Evolutionary conservation across 2,797 vertebrate species (phyloP), one percentile per base, ranked within the genome.

Genomic region (Lutjanus campechanus): DNA sequence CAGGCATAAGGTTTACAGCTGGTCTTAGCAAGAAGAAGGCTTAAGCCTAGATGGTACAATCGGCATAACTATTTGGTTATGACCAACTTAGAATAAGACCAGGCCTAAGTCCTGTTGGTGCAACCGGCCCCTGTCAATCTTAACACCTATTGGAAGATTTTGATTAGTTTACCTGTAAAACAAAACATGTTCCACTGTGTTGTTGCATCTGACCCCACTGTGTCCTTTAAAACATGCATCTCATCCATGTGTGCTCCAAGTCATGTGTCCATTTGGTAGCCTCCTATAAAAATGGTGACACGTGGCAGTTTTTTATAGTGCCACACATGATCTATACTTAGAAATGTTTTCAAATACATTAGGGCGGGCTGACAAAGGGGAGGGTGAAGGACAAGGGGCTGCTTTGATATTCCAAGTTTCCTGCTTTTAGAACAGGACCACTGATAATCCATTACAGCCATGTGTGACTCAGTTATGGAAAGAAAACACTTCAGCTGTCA

Each of bases 381-480:
- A 50, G 44, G 17, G 63, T 68, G 79, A 78, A 51, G 41, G 75
- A 60, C 83, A 76, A 22, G 50, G 49, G 49, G 19, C 15, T 65
- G 11, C 8, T 62, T 53, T 68, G n/a, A 54, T 36, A 47, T 49
- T 49, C 17, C 19, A 22, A 54, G 70, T 82, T 76, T 85, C 80
- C 79, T 86, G 64, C 77, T 79, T 86, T 85, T 71, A 76, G 58
- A 81, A 68, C 55, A 25, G 64, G 59, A 49, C 55, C 71, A 77
- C 76, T 73, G 79, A 82, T 83, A 72, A 79, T 66, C 36, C 7
- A 44, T 68, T 75, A 51, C 10, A 40, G 71, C 17, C 15, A 17
- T 41, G 49, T 58, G 25, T 79, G 13, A 25, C 43, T 47, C 61
- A 43, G 47, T 40, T 16, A 12, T 41, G 55, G 49, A 22, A 55